Percentiles rank a stretch among this genome's conserved stretches.
Evolutionary conservation across 1,140 invertebrate species (phyloP).

Genomic region (Bicyclus anynana): DNA sequence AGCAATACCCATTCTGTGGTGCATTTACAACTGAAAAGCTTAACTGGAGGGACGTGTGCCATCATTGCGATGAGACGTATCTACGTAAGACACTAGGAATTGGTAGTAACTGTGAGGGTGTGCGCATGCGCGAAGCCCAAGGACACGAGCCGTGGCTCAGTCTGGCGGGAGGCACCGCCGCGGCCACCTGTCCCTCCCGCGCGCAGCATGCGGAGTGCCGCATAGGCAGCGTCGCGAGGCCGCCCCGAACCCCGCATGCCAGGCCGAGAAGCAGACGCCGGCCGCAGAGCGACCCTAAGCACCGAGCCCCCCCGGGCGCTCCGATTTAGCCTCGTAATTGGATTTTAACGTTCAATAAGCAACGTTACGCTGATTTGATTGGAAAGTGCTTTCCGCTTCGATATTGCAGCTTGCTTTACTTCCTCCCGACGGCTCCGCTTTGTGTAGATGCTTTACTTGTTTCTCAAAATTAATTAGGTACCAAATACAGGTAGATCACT

Average conservation of each 20-base stretch:
- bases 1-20: conserved; percentile 22
- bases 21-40: conserved; percentile 31
- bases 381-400: conserved; percentile 69
- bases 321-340: conserved; percentile 75
- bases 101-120: conserved; percentile 48
- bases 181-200: conserved; percentile 44
- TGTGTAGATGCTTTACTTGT: conserved; percentile 63
- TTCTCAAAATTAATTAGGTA: conserved; percentile 41
- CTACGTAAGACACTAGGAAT: conserved; percentile 47
- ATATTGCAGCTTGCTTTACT: conserved; percentile 65
- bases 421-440: conserved; percentile 52
- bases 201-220: conserved; percentile 50
- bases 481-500: conserved; percentile 25
- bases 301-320: conserved; percentile 68
- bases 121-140: conserved; percentile 63
- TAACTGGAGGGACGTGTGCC: conserved; percentile 41
- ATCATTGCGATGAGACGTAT: conserved; percentile 40
- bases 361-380: conserved; percentile 69
- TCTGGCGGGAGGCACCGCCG: conserved; percentile 62
- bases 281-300: conserved; percentile 62
- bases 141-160: conserved; percentile 69
- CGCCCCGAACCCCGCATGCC: conserved; percentile 51
- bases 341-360: conserved; percentile 72
- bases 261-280: conserved; percentile 43
- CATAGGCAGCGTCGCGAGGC: conserved; percentile 50